Conservation (phyloP, 2,888 invertebrate genomes). For the Hypomecis punctinalis region DNA sequence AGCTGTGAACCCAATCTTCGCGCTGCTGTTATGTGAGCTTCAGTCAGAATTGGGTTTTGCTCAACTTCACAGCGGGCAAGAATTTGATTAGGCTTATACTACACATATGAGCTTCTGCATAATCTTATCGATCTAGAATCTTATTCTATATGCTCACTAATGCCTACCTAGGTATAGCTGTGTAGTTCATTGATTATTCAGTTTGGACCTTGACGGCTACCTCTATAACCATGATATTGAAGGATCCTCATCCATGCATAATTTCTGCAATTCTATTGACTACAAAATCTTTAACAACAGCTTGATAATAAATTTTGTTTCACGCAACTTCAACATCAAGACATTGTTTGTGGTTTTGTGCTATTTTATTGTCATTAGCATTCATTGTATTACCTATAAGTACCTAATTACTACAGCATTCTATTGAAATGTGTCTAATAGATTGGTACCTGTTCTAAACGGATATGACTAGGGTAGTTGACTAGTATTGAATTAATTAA, state of each 20-base stretch:
- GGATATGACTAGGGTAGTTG: too few species aligned
- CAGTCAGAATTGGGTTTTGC: too few species aligned
- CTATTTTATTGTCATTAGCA: constrained; percentile 1
- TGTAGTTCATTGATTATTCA: neutral
- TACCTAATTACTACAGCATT: too few species aligned
- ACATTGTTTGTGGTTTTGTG: constrained; percentile 8
- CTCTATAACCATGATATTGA: neutral
- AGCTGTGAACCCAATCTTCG: too few species aligned
- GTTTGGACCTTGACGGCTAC: constrained; percentile 7
- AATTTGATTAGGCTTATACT: too few species aligned
- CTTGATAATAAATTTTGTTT: constrained; percentile 10
- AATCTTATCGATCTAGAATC: too few species aligned
- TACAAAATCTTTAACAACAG: neutral
- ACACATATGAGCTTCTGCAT: neutral
- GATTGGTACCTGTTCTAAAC: too few species aligned
- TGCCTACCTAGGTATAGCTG: neutral
- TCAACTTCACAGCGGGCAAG: too few species aligned
- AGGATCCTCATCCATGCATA: constrained; percentile 1
- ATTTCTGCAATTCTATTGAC: constrained; percentile 1
- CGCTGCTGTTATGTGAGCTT: too few species aligned
- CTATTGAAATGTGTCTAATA: too few species aligned
- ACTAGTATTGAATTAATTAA: too few species aligned
- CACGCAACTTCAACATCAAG: neutral
- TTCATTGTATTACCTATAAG: neutral
- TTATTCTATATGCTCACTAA: too few species aligned